A percentile compares a stretch with the other conserved stretches of the same genome.
Evolutionary conservation across 2,888 invertebrate species (phyloP).

Genomic region (Phortica okadai): DNA sequence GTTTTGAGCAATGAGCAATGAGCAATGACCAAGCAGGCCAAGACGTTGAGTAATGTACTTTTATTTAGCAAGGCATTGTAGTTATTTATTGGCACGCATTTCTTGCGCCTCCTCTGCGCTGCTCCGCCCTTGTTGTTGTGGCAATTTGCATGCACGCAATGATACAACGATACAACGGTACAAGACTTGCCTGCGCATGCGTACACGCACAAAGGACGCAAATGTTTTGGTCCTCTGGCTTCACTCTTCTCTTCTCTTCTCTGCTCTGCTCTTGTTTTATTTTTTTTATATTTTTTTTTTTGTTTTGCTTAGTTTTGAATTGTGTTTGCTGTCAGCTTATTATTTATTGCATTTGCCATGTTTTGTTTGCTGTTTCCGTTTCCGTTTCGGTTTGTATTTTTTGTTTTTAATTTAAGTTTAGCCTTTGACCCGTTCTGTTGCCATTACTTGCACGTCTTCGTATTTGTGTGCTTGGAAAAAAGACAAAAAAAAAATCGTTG

Average conservation of each 20-base stretch:
- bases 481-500: not conserved
- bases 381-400: constrained; percentile 15
- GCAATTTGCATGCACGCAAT: not conserved
- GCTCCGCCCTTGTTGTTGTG: no score
- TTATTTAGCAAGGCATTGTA: not conserved
- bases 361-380: not conserved
- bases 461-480: not conserved
- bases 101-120: not conserved
- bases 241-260: not conserved
- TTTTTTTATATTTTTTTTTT: constrained; percentile 4
- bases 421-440: not conserved
- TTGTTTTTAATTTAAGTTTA: constrained; percentile 4
- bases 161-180: not conserved
- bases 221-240: not conserved
- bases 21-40: not conserved
- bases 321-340: constrained; percentile 9
- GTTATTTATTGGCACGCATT: constrained; percentile 13
- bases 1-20: not conserved
- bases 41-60: constrained; percentile 14
- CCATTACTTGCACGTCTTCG: not conserved
- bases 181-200: not conserved
- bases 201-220: not conserved
- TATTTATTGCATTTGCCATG: constrained; percentile 21
- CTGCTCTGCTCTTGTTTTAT: not conserved
- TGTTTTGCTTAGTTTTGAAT: not conserved